phyloP scores from a whole-genome alignment of 2,888 invertebrate species.

The Octonoba sinensis region DNA sequence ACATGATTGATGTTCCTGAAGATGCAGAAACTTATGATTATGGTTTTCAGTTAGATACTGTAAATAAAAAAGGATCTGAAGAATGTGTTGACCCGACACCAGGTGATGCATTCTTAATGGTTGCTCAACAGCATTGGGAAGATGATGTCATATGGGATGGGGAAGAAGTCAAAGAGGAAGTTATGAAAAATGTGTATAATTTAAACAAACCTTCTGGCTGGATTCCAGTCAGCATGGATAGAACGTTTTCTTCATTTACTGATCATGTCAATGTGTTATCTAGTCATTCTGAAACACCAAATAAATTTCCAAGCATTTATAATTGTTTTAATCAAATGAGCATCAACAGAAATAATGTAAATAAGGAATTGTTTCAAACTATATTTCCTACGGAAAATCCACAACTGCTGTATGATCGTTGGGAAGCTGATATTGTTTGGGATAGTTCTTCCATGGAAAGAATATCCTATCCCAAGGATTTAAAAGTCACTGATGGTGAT shows the following conservation, averaged over 20 bases:
- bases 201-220: slow-evolving; percentile 93
- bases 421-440: slow-evolving; percentile 99
- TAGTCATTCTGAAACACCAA: slow-evolving; percentile 1
- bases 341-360: not conserved
- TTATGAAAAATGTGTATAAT: slow-evolving; percentile 69
- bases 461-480: slow-evolving; percentile 91
- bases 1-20: slow-evolving; percentile 94
- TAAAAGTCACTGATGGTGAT: slow-evolving; percentile 98
- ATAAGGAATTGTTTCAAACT: slow-evolving; percentile 85
- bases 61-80: not conserved
- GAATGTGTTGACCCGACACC: slow-evolving; percentile 74
- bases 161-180: slow-evolving; percentile 93
- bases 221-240: slow-evolving; percentile 91
- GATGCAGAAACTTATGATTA: slow-evolving; percentile 96
- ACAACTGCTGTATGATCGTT: slow-evolving; percentile 91
- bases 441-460: slow-evolving; percentile 88
- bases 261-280: slow-evolving; percentile 74
- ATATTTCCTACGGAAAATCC: slow-evolving; percentile 99
- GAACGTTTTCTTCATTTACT: slow-evolving; percentile 81
- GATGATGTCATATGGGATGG: slow-evolving; percentile 99
- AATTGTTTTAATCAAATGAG: not conserved
- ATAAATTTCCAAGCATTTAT: not conserved
- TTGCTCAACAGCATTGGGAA: slow-evolving; percentile 96
- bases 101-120: slow-evolving; percentile 95
- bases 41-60: slow-evolving; percentile 80